Evolutionary conservation across 2,797 vertebrate species (phyloP).

Genomic region (Bradypodion ventrale): DNA sequence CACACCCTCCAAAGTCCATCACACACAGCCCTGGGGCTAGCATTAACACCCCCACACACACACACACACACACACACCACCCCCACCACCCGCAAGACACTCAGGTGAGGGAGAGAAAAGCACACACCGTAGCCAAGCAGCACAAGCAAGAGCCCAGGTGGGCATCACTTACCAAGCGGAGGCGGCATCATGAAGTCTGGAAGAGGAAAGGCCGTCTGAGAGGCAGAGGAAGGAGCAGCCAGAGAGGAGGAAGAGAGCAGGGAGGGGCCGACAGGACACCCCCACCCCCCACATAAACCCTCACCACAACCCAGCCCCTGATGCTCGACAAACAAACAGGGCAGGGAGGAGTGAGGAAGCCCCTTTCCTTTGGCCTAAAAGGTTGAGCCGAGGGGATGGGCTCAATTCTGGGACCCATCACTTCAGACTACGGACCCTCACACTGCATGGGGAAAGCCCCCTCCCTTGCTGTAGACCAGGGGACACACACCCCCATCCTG

Average conservation of each 20-base stretch:
- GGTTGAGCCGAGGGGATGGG: no score
- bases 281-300: no score
- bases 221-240: slow-evolving; percentile 64
- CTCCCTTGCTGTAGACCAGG: no score
- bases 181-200: slow-evolving; percentile 81
- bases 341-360: no score
- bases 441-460: no score
- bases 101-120: no score
- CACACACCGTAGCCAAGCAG: not conserved
- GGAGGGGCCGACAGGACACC: slow-evolving; percentile 20
- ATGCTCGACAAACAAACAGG: not conserved
- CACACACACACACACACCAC: not conserved
- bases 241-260: slow-evolving; percentile 46
- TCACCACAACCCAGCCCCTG: not conserved
- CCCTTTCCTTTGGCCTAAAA: no score
- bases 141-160: not conserved
- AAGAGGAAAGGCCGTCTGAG: slow-evolving; percentile 78
- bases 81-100: rapidly evolving
- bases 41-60: not conserved
- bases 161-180: slow-evolving; percentile 84
- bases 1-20: no score
- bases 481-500: no score
- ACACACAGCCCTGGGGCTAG: not conserved
- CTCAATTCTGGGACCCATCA: no score
- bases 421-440: no score